Evolutionary conservation across 1,140 invertebrate species (phyloP).

Genomic region (Micrasema minimum): DNA sequence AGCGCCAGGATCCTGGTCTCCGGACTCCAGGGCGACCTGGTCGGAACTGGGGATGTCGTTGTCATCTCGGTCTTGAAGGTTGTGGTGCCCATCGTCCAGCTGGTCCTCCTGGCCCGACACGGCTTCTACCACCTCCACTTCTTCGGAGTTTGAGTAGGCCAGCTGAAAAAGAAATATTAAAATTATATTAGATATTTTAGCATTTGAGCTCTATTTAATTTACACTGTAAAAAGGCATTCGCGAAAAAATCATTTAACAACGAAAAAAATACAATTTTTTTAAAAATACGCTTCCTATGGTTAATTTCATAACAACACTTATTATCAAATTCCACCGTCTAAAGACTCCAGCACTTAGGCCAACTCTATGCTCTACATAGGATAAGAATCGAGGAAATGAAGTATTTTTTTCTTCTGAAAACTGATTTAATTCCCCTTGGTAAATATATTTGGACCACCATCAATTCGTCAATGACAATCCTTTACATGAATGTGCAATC

Average conservation of each 20-base stretch:
- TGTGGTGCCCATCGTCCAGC: slow-evolving; percentile 29
- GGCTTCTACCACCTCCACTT: slow-evolving; percentile 48
- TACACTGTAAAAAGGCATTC: background rate
- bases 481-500: too few species aligned
- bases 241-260: background rate
- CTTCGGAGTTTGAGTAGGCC: slow-evolving; percentile 39
- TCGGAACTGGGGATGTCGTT: slow-evolving; percentile 48
- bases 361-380: too few species aligned
- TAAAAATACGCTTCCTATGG: too few species aligned
- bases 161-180: slow-evolving; percentile 45
- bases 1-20: slow-evolving; percentile 41
- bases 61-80: slow-evolving; percentile 47
- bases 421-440: too few species aligned
- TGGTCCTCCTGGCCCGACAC: slow-evolving; percentile 48
- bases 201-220: background rate
- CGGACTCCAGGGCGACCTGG: slow-evolving; percentile 48
- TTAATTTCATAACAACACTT: too few species aligned
- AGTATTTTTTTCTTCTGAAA: too few species aligned
- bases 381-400: too few species aligned
- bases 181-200: too few species aligned
- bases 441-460: too few species aligned
- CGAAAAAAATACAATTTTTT: background rate
- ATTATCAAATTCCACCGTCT: too few species aligned
- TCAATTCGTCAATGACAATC: too few species aligned
- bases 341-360: too few species aligned